Evolutionary conservation across 2,113 vertebrate genomes (phyloP), one percentile per base, ranked within the genome.

Genomic region (Xyliphius kryptos): DNA sequence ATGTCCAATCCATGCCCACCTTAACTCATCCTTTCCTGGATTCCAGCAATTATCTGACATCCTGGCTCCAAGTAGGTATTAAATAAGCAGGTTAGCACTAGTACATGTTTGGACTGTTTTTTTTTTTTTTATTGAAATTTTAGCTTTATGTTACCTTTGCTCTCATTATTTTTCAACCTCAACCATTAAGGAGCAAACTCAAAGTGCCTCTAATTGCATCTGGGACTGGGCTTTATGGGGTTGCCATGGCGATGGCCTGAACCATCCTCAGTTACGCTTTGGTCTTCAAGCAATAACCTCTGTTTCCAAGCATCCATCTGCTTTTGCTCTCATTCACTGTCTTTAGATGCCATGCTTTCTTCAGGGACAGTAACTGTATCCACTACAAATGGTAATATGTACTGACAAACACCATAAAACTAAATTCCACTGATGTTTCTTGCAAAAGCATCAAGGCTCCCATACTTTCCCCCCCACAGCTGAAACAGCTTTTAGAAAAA

Each of bases 211-310:
- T 83, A 84, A 88, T 84, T 87, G 80, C 80, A 81, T 80, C 69
- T 71, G 80, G 80, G 82, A 85, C 81, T 72, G 76, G 82, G 78
- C 82, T 83, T 84, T 85, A 85, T 80, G 79, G 75, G 71, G 86
- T 89, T 88, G 83, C 83, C 72, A 89, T 89, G 84, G 86, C 78
- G 82, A 89, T 82, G 20, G 17, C 64, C 66, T 70, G 80, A 85
- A 72, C 75, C 79, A 72, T 80, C 69, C 48, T 72, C 62, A 77
- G 16, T 64, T 75, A 76, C 7, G 21, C 51, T 68, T 65, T 54
- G 64, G 52, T 37, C 62, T 70, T 70, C 61, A 56, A n/a, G 53
- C 26, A 11, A 55, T 63, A 67, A 66, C 63, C 68, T 74, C 66
- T 74, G 40, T 46, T 67, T 74, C 63, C 49, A 62, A 72, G 46